Evolutionary conservation across 2,888 invertebrate genomes (phyloP).

Genomic region (Dinocampus coccinellae): DNA sequence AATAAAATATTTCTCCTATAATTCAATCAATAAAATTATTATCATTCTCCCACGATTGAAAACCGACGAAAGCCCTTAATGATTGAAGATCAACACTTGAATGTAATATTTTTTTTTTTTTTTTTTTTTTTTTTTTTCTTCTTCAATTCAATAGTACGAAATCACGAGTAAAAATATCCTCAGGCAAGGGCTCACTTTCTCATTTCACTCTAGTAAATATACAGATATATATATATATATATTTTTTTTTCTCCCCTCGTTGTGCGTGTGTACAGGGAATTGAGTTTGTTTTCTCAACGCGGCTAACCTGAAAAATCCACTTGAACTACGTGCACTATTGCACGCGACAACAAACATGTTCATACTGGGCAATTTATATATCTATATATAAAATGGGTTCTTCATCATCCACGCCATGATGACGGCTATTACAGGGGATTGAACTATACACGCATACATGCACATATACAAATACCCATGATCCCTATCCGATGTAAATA

Average conservation of each 20-base stretch:
- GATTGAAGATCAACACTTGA: conserved; percentile 48
- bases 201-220: too few species aligned
- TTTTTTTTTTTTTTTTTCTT: too few species aligned
- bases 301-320: conserved; percentile 57
- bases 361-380: conserved; percentile 36
- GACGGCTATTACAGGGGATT: neutral
- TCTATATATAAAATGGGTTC: conserved; percentile 18
- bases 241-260: conserved; percentile 42
- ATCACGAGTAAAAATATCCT: conserved; percentile 56
- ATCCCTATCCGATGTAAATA: conserved; percentile 5
- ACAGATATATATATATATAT: conserved; percentile 13
- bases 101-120: too few species aligned
- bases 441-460: neutral
- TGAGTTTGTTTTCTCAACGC: conserved; percentile 66
- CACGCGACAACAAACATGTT: conserved; percentile 61
- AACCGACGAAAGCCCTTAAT: conserved; percentile 41
- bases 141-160: conserved; percentile 64
- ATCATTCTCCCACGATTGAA: conserved; percentile 55
- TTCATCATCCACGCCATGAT: conserved; percentile 2
- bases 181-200: conserved; percentile 18
- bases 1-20: too few species aligned
- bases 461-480: neutral
- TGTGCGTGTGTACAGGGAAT: conserved; percentile 39
- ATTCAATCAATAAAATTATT: neutral
- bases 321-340: conserved; percentile 55